Conservation (phyloP, 2,113 vertebrate species). For the Cyprinus carpio region DNA sequence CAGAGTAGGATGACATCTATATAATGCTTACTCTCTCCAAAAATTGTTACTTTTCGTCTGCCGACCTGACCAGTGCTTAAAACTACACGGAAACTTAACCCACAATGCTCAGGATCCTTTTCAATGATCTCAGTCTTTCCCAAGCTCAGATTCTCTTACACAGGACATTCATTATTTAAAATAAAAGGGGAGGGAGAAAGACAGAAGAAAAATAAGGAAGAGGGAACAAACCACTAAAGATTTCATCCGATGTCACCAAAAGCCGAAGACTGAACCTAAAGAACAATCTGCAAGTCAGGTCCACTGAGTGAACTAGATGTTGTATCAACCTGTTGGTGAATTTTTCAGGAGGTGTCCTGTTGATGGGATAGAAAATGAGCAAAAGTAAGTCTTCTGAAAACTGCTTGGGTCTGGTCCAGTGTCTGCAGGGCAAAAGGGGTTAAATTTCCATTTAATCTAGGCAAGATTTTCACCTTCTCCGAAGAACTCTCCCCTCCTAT, state of each 20-base stretch:
- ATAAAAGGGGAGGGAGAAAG: conserved; percentile 16
- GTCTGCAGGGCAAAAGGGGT: neutral
- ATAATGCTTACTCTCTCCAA: conserved; percentile 3
- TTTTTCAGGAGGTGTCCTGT: conserved; percentile 17
- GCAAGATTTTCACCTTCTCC: neutral
- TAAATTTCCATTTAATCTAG: neutral
- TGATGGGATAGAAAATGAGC: neutral
- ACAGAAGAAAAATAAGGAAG: neutral
- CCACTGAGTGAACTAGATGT: conserved; percentile 4
- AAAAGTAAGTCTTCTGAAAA: neutral
- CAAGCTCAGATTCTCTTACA: conserved; percentile 42
- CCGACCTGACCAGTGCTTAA: conserved; percentile 5
- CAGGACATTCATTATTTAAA: conserved; percentile 56
- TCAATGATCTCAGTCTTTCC: conserved; percentile 53
- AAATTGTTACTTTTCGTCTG: conserved; percentile 4
- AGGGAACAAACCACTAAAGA: neutral
- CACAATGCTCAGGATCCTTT: conserved; percentile 38
- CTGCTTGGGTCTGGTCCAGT: neutral
- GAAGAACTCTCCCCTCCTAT: neutral
- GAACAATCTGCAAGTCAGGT: neutral
- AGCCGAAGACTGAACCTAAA: conserved; percentile 2
- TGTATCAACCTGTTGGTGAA: neutral
- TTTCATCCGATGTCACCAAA: neutral
- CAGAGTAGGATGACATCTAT: neutral
- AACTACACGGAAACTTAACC: conserved; percentile 40